Base-by-base conservation (phyloP, 2,888 invertebrate species). In the Noctuana brunneofusca region DNA sequence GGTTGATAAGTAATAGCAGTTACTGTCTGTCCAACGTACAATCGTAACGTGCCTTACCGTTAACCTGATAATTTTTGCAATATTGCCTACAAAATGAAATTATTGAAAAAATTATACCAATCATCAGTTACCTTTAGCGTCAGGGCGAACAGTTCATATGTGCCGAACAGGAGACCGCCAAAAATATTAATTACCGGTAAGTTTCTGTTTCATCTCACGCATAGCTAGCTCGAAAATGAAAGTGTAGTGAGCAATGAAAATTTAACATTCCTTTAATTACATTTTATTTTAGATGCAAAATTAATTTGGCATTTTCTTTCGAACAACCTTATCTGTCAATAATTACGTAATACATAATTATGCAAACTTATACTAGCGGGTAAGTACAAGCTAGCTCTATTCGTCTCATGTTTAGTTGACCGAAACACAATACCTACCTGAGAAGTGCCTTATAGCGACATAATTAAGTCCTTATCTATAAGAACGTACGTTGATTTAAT, bases 161-260 rank as follows among this genome's bases (percentile, higher is more conserved):
- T 69, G 46, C 65, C 71, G 43, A 73, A 70, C 49, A 77, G 76
- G 67, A 85, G 76, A 56, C 79, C 88, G 5, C 93, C 93, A 24
- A 91, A 92, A 78, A 93, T 93, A 72, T 82, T 93, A 50, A 93
- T 93, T 46, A 93, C 93, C 48, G 93, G 93, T 93, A 76, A 90
- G 86, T 84, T 50, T 41, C 57, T 20, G 16, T 5, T 20, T 30
- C 14, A 41, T 27, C n/a, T 14, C 16, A 58, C 35, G 48, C 48
- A 12, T 11, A 48, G 32, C 20, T n/a, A 20, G 5, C 20, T 48
- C 16, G 35, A 58, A 49, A 49, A 57, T 56, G 30, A 46, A 56
- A 54, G 24, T 54, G 48, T 1, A 32, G 35, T 35, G 30, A 32
- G 30, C 30, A 30, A 30, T 6, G 30, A 1, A 30, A 30, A 30